Evolutionary conservation across 2,797 vertebrate genomes (phyloP).

Genomic region (Propithecus deckenii): DNA sequence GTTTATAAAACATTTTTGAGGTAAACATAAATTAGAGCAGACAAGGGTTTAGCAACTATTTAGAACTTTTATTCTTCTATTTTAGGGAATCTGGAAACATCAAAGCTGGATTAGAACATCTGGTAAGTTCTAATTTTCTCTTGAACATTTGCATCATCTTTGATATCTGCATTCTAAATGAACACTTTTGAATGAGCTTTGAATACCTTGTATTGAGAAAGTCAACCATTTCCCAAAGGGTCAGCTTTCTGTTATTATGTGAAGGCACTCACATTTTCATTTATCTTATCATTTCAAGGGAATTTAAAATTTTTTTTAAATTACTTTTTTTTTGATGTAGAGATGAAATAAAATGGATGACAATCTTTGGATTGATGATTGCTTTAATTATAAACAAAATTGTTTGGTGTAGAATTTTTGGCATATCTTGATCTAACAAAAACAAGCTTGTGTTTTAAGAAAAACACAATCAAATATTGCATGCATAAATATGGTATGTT

Average conservation of each 20-base stretch:
- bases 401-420: constrained; percentile 87
- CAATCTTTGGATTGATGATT: constrained; percentile 88
- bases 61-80: constrained; percentile 94
- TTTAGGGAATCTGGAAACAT: constrained; percentile 94
- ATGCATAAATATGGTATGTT: constrained; percentile 85
- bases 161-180: constrained; percentile 95
- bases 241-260: constrained; percentile 88
- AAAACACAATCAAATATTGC: constrained; percentile 83
- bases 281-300: constrained; percentile 88
- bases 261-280: constrained; percentile 89
- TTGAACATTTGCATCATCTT: constrained; percentile 91
- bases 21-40: constrained; percentile 80
- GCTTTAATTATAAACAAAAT: constrained; percentile 89
- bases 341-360: constrained; percentile 88
- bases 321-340: constrained; percentile 89
- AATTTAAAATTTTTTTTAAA: constrained; percentile 88
- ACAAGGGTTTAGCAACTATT: constrained; percentile 89
- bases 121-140: constrained; percentile 96
- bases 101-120: constrained; percentile 98
- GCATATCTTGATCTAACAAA: constrained; percentile 85
- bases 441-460: constrained; percentile 84
- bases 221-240: constrained; percentile 90
- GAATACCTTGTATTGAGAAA: constrained; percentile 91
- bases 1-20: constrained; percentile 62
- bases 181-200: constrained; percentile 91